Conservation (phyloP, 2,113 vertebrate species). For the Chionomys nivalis region DNA sequence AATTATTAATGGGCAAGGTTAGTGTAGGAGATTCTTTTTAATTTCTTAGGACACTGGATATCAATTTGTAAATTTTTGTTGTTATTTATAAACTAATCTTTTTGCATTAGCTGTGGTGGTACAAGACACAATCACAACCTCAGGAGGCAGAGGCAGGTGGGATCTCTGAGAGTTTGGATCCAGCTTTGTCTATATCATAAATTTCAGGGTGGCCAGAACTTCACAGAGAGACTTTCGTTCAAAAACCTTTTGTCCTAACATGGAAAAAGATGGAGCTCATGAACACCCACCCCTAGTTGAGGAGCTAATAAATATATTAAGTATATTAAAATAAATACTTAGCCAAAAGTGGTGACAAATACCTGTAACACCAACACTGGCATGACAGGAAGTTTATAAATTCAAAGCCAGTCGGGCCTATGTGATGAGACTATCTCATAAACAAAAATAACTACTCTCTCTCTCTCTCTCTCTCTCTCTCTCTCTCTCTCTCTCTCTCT, state of each 20-base stretch:
- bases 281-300: neutral
- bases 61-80: neutral
- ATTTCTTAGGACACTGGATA: neutral
- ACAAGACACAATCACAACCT: neutral
- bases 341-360: neutral
- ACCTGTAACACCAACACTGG: neutral
- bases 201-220: neutral
- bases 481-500: too few species aligned
- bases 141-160: neutral
- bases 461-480: too few species aligned
- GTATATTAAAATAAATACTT: neutral
- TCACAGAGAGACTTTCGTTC: neutral
- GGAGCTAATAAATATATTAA: neutral
- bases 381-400: neutral
- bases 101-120: neutral
- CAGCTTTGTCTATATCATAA: neutral
- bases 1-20: neutral
- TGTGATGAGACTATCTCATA: neutral
- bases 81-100: neutral
- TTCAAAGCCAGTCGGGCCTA: neutral
- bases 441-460: neutral
- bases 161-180: neutral
- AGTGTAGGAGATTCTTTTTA: neutral
- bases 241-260: neutral
- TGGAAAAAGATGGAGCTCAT: too few species aligned